Conservation (phyloP, 2,888 invertebrate species). For the Eupithecia abbreviata region DNA sequence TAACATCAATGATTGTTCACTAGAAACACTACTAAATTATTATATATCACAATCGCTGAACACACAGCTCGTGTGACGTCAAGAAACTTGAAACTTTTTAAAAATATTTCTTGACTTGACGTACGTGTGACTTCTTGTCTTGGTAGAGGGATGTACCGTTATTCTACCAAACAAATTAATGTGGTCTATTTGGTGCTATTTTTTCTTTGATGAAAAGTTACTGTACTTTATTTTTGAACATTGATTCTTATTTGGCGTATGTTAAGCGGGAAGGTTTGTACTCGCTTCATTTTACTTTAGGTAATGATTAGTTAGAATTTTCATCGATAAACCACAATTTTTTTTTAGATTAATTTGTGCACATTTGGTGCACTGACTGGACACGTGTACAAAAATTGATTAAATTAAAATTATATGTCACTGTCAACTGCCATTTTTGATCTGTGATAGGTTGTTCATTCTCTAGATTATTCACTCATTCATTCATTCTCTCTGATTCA, state of each 20-base stretch:
- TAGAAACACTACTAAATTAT: constrained; percentile 69
- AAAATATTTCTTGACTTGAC: constrained; percentile 28
- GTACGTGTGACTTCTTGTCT: constrained; percentile 22
- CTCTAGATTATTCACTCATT: not conserved
- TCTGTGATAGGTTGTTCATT: not conserved
- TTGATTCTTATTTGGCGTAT: not conserved
- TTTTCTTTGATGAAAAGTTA: not conserved
- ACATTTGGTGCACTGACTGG: not conserved
- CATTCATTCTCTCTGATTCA: not conserved
- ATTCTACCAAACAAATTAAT: constrained; percentile 20
- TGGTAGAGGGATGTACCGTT: constrained; percentile 37
- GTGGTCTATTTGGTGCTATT: not conserved
- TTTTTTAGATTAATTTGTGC: not conserved
- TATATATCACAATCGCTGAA: constrained; percentile 71
- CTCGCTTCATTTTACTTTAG: not conserved
- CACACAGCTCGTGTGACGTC: constrained; percentile 80
- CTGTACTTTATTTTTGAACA: not conserved
- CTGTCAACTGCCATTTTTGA: not conserved
- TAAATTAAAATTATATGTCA: too few relatives aligned
- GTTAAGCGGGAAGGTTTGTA: not conserved
- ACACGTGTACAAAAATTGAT: not conserved
- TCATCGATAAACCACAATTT: not conserved
- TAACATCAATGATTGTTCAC: constrained; percentile 78
- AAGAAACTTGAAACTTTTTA: constrained; percentile 61
- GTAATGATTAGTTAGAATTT: not conserved